Base-by-base conservation (phyloP, 2,888 invertebrate genomes). In the Margaritifera margaritifera region DNA sequence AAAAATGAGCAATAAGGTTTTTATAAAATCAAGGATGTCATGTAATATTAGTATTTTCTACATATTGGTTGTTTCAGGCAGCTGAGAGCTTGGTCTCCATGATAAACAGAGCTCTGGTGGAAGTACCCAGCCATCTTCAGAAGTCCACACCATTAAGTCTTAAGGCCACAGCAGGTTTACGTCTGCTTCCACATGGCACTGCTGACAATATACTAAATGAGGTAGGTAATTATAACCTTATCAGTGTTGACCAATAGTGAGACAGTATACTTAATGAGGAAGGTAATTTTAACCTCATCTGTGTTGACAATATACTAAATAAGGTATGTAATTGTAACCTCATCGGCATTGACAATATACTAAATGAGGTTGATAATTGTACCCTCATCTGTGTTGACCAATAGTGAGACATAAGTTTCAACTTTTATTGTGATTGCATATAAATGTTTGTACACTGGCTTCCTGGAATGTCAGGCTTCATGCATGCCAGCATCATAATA, bases 141-240 rank as follows among this genome's bases (percentile, higher is more conserved):
- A 87, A 90, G 0, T 90, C 91, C 22, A 97, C 98, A 0, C 96
- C 97, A 0, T 90, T 99, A 6, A 93, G 94, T 1, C 92, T 99
- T 77, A 95, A 95, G 89, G 99, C 98, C 1, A 99, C 99, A 0
- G 99, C 98, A 31, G 99, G 98, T 4, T 90, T 96, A 53, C 90
- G 96, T 64, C 90, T 96, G 54, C 89, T 96, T 66, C 93, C 94
- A 0, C 91, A 91, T 54, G 69, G 73, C 6, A 64, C 70, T 56
- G 83, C 87, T 25, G 91, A 93, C 51, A 91, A 91, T 59, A 92
- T 98, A 59, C 90, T 98, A 3, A 92, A 93, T 63, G 93, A 94
- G 62, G 95, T 96, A 50, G 67, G 75, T 69, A 53, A 62, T 25
- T 15, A n/a, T 54, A n/a, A 20, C 25, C 56, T 22, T 22, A 20